Base-by-base conservation (phyloP, 2,113 vertebrate genomes). In the Triplophysa dalaica region DNA sequence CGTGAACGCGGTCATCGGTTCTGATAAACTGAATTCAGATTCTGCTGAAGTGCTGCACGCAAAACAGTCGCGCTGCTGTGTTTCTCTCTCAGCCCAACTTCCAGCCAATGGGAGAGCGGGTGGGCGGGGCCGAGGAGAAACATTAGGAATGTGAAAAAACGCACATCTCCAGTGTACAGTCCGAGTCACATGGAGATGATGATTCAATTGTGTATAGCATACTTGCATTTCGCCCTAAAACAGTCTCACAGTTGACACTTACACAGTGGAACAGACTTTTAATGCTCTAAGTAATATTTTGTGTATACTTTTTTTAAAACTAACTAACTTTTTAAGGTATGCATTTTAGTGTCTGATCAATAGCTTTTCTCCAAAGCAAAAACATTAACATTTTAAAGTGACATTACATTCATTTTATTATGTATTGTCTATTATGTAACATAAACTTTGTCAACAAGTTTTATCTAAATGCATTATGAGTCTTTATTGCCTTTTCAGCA, bases 61-160 rank as follows among this genome's bases (percentile, higher is more conserved):
- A 16, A 22, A 60, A 73, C 60, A 17, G 16, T 21, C 10, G 48
- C 78, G 50, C 26, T 6, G 16, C 50, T 52, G 45, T 1, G 64
- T n/a, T 60, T 60, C 56, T 24, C 45, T 19, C 41, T 22, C 75
- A 19, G 70, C 11, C 5, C 1, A 82, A 82, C 83, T 85, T 85
- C 41, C 4, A 19, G 64, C 83, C 83, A 85, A 85, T 82, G 77
- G 2, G 48, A 67, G 68, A 1, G 6, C 1, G 8, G 14, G 50
- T 9, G 17, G 83, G 83, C 16, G 80, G 66, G 12, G 66, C 67
- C 13, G 67, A 75, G 17, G 16, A 10, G 45, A 63, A 69, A 41
- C 1, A 22, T 38, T 26, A 61, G 52, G 54, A 67, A 60, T 26
- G 19, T 11, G 14, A 52, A 63, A 4, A 21, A 41, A 26, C 16